Evolutionary conservation across 2,797 vertebrate genomes (phyloP).

Genomic region (Malurus splendens): DNA sequence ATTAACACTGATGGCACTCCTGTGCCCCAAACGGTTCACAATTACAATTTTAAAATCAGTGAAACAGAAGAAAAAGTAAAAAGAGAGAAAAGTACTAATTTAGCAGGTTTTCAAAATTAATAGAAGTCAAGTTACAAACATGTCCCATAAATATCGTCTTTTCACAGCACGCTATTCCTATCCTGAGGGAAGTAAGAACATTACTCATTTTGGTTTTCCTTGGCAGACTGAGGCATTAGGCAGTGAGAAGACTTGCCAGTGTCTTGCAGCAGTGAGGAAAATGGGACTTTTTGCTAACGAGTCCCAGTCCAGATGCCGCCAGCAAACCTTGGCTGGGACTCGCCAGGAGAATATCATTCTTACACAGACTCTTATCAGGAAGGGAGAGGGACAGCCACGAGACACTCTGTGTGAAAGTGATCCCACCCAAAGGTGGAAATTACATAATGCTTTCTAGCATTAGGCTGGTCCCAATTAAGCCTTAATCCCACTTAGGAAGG

Average conservation of each 20-base stretch:
- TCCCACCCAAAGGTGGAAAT: constrained; percentile 33
- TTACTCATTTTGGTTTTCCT: background rate
- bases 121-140: background rate
- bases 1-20: background rate
- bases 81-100: background rate
- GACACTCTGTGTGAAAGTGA: background rate
- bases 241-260: background rate
- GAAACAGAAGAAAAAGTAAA: background rate
- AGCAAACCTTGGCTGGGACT: background rate
- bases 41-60: background rate
- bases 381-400: background rate
- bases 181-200: background rate
- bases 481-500: background rate
- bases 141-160: background rate
- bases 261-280: background rate
- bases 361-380: background rate
- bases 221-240: background rate
- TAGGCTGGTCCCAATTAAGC: background rate
- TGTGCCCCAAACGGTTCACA: background rate
- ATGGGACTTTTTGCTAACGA: background rate
- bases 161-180: background rate
- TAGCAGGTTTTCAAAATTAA: background rate
- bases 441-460: background rate
- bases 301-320: background rate
- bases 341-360: background rate